These are phyloP conservation scores for Netelia melanura DNA, from an alignment of 2,888 invertebrate species.

Conservation along the genomic window DNA sequence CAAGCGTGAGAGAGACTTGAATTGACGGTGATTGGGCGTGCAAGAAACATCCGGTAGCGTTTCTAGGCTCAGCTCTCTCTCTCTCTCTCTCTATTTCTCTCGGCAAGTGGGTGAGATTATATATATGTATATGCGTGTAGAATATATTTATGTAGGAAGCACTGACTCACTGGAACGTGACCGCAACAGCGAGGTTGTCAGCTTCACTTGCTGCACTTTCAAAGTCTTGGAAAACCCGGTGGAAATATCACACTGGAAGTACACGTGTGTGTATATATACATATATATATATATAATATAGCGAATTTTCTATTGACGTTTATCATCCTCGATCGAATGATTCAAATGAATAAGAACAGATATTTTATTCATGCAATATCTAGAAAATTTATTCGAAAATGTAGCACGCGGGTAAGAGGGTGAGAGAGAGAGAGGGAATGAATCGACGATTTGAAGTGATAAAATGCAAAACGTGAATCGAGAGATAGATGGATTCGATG, in stretches of 20 bases:
- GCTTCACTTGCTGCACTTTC: constrained; percentile 31
- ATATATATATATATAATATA: constrained; percentile 19
- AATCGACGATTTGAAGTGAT: background rate
- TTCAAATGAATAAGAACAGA: background rate
- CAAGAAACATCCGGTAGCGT: constrained; percentile 80
- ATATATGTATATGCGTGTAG: background rate
- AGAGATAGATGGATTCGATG: background rate
- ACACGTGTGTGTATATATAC: background rate
- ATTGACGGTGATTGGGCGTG: constrained; percentile 79
- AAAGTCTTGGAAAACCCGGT: constrained; percentile 22
- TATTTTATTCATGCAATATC: constrained; percentile 6
- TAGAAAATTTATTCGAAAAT: background rate
- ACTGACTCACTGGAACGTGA: constrained; percentile 41
- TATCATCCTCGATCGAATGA: constrained; percentile 3
- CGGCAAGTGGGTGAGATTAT: constrained; percentile 25
- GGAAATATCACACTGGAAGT: background rate
- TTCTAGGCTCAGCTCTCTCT: constrained; percentile 65
- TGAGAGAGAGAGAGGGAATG: background rate
- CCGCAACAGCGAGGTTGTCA: constrained; percentile 51
- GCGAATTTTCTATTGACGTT: background rate
- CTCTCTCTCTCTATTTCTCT: constrained; percentile 36
- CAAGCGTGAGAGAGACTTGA: constrained; percentile 71
- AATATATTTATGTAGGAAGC: constrained; percentile 14
- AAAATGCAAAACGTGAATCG: background rate
- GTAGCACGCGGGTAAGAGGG: background rate